Base-by-base conservation (phyloP, 2,888 invertebrate species). In the Ethmia dodecea region DNA sequence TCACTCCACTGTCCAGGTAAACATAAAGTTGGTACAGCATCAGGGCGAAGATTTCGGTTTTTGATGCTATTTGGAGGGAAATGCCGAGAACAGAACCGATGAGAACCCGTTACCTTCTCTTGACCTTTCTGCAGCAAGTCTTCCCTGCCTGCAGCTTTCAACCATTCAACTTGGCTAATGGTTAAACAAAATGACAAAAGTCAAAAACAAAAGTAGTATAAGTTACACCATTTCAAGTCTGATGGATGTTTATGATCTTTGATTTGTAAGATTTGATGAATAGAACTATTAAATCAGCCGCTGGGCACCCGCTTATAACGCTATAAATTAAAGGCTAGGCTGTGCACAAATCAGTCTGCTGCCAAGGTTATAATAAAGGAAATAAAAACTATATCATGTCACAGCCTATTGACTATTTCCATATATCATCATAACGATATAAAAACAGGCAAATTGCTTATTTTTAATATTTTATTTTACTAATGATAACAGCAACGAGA, bases 61-160 rank as follows among this genome's bases (percentile, higher is more conserved):
- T 70, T 77, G 9, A 79, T 60, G 28, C 56, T 58, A 2, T 60
- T 47, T 0, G 70, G 64, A 2, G 62, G 42, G 42, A 84, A 84
- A 43, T 84, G 84, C 1, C 79, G 61, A 0, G 84, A 83, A 43
- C 84, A 84, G 25, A 83, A 61, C 11, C 84, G 65, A 22, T 69
- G 55, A 0, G 63, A 55, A 1, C 52, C 58, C 33, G 44, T 41
- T 8, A 43, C 37, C 33, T 47, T 53, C 11, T 47, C 47, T 35
- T 61, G 61, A 1, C 60, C 53, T 11, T 60, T 39, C 11, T 61
- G 53, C 0, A 77, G 33, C 4, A 81, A 43, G 35, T 83, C 81
- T 10, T 61, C 58, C 37, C 79, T 58, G 3, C 68, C 62, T 2
- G 69, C 73, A 1, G 69, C 69, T 48, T 60, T 59, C 2, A 83